These are phyloP conservation scores for Phanerotoma sp. DNA, from an alignment of 2,888 invertebrate genomes.

Conservation along the genomic window DNA sequence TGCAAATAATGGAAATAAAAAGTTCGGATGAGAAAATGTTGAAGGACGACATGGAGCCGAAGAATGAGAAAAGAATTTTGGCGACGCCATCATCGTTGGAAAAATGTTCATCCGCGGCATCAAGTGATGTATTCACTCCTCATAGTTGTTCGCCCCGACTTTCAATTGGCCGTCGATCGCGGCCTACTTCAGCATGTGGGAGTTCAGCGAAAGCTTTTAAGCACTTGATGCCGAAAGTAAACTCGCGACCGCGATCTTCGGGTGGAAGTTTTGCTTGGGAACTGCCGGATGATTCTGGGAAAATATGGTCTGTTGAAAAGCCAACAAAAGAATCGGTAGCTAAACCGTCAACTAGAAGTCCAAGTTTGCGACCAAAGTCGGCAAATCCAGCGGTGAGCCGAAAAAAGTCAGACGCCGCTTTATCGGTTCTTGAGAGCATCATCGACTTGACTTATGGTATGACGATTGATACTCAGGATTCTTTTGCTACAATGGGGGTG, in stretches of 20 bases:
- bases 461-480: conserved; percentile 3
- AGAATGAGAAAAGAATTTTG: no score
- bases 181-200: conserved; percentile 10
- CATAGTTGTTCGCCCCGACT: conserved; percentile 1
- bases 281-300: conserved; percentile 26
- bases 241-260: conserved; percentile 27
- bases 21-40: no score
- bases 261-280: conserved; percentile 32
- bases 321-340: neutral
- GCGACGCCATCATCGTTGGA: no score
- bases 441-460: conserved; percentile 17
- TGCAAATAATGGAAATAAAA: no score
- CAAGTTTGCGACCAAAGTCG: conserved; percentile 11
- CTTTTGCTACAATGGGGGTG: neutral
- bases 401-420: conserved; percentile 25
- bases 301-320: conserved; percentile 12
- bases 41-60: no score
- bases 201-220: conserved; percentile 3
- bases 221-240: conserved; percentile 14
- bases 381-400: conserved; percentile 20
- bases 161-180: neutral
- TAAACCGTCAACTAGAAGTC: conserved; percentile 2
- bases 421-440: conserved; percentile 29
- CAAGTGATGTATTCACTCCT: conserved; percentile 8
- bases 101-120: conserved; percentile 7